Evolutionary conservation across 2,888 invertebrate species (phyloP).

Genomic region (Oligia latruncula): DNA sequence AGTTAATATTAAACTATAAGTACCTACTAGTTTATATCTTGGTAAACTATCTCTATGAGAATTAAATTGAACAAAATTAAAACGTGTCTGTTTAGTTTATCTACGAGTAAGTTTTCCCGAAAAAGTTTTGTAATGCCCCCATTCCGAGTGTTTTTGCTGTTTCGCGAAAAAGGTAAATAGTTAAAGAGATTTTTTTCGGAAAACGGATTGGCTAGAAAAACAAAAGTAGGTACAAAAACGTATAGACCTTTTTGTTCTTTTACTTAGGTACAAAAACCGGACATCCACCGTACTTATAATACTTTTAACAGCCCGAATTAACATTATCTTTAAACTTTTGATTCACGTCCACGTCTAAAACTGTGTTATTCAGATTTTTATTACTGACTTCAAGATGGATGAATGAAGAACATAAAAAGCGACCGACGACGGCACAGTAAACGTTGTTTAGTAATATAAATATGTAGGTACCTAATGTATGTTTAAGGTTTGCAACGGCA

Average conservation of each 20-base stretch:
- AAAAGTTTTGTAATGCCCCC: neutral
- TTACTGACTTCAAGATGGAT: neutral
- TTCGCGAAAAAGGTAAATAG: too few relatives aligned
- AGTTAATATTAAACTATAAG: conserved; percentile 5
- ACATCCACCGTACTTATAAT: too few relatives aligned
- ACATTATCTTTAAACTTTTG: neutral
- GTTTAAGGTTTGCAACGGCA: conserved; percentile 57
- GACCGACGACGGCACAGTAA: conserved; percentile 10
- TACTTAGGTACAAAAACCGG: conserved; percentile 6
- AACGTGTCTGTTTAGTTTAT: neutral
- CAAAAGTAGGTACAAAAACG: conserved; percentile 21
- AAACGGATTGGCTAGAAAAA: conserved; percentile 21
- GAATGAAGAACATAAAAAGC: conserved; percentile 1
- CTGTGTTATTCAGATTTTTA: neutral
- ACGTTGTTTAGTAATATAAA: conserved; percentile 24
- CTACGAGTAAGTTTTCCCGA: neutral
- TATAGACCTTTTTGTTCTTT: neutral
- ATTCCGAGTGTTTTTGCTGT: neutral
- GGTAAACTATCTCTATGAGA: neutral
- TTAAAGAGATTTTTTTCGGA: conserved; percentile 11
- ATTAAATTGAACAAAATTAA: neutral
- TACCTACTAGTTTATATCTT: neutral
- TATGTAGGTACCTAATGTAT: conserved; percentile 36
- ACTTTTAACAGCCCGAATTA: neutral
- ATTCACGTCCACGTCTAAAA: neutral